These are phyloP conservation scores for Ailurus styani DNA, from an alignment of 2,113 vertebrate genomes.

Conservation along the genomic window DNA sequence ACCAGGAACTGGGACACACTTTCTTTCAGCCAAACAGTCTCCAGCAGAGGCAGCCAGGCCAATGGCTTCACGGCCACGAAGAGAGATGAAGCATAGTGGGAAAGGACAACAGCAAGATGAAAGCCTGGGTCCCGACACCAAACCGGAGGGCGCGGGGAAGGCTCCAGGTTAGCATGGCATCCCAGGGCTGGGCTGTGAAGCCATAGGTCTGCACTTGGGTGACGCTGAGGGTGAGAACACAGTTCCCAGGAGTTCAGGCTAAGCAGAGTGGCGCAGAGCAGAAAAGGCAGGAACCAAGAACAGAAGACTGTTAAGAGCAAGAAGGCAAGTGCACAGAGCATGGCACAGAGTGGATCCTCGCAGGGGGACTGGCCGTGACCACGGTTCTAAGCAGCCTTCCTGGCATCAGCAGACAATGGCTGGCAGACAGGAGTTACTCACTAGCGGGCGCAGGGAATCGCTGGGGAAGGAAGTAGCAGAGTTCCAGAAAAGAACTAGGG, in stretches of 20 bases:
- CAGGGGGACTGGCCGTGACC: not conserved
- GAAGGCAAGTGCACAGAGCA: not conserved
- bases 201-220: no score
- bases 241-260: not conserved
- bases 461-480: not conserved
- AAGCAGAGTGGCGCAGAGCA: not conserved
- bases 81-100: not conserved
- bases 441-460: not conserved
- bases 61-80: not conserved
- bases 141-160: not conserved
- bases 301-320: not conserved
- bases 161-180: not conserved
- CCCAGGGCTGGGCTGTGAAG: no score
- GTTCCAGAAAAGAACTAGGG: not conserved
- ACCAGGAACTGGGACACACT: accelerated
- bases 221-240: not conserved
- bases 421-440: not conserved
- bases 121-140: not conserved
- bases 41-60: not conserved
- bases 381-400: not conserved
- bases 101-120: not conserved
- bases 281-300: not conserved
- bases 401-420: not conserved
- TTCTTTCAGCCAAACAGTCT: not conserved
- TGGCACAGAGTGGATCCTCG: not conserved